Percentiles rank a stretch among this genome's conserved stretches.
These are phyloP conservation scores for Tympanuchus pallidicinctus DNA, from an alignment of 2,113 vertebrate species.

Conservation along the genomic window DNA sequence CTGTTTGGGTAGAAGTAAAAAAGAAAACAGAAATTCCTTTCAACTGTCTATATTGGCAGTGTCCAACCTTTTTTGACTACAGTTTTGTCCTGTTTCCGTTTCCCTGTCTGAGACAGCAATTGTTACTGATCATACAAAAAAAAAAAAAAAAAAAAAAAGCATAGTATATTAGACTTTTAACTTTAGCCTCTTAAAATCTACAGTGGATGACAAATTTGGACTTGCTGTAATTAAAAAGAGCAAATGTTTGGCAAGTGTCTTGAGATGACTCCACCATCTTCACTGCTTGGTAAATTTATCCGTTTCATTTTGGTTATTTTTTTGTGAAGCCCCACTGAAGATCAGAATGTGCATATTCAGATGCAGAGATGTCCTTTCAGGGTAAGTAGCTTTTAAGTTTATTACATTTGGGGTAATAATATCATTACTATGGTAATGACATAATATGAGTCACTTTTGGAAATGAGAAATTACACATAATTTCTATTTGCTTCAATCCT, in stretches of 20 bases:
- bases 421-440: constrained; percentile 72
- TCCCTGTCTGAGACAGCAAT: not conserved
- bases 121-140: not conserved
- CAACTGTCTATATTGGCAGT: not conserved
- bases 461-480: constrained; percentile 68
- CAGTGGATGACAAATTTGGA: not conserved
- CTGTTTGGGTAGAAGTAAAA: not conserved
- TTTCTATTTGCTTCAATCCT: constrained; percentile 69
- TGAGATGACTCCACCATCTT: constrained; percentile 7
- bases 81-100: not conserved
- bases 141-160: not conserved
- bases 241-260: constrained; percentile 27
- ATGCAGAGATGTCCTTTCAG: constrained; percentile 48
- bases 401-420: constrained; percentile 59
- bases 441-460: constrained; percentile 70
- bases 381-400: constrained; percentile 52
- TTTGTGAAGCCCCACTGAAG: not conserved
- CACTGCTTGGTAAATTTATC: constrained; percentile 18
- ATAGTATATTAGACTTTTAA: constrained; percentile 17
- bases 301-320: not conserved
- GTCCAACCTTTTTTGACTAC: not conserved
- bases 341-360: constrained; percentile 6
- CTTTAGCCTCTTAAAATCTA: constrained; percentile 22
- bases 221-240: constrained; percentile 19
- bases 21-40: constrained; percentile 12